Percentiles rank a stretch among this genome's conserved stretches.
Evolutionary conservation across 1,140 invertebrate species (phyloP).

Genomic region (Zaprionus ornatus): DNA sequence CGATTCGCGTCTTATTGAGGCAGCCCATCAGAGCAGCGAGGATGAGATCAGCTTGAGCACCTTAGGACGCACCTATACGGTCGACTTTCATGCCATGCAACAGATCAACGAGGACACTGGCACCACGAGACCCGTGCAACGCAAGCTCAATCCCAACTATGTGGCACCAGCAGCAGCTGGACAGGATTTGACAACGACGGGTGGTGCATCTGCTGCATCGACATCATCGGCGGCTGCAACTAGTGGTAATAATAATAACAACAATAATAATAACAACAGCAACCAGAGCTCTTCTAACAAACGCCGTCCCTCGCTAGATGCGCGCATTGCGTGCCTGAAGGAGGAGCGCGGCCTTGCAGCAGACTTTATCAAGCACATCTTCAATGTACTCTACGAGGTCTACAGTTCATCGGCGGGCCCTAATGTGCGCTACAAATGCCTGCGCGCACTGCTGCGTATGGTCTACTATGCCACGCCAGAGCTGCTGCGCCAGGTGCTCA

Average conservation of each 20-base stretch:
- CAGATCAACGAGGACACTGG: conserved; percentile 99
- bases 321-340: conserved; percentile 87
- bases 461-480: conserved; percentile 96
- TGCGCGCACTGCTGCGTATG: conserved; percentile 97
- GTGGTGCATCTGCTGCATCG: conserved; percentile 44
- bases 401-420: conserved; percentile 98
- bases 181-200: conserved; percentile 65
- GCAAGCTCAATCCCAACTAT: conserved; percentile 85
- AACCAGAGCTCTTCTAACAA: conserved; percentile 32
- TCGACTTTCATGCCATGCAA: conserved; percentile 98
- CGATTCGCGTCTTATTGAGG: conserved; percentile 89
- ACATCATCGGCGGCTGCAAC: conserved; percentile 34
- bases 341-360: conserved; percentile 89
- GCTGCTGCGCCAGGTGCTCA: conserved; percentile 93
- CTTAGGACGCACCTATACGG: conserved; percentile 95
- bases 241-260: conserved; percentile 34
- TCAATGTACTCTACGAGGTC: conserved; percentile 97
- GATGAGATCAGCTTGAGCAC: conserved; percentile 97
- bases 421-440: conserved; percentile 97
- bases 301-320: conserved; percentile 84
- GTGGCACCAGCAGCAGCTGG: conserved; percentile 61
- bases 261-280: conserved; percentile 49
- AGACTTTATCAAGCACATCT: conserved; percentile 94
- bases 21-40: conserved; percentile 95
- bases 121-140: conserved; percentile 94